A percentile compares a stretch with the other conserved stretches of the same genome.
These are phyloP conservation scores for Sebastes fasciatus DNA, from an alignment of 2,113 vertebrate species.

Conservation along the genomic window DNA sequence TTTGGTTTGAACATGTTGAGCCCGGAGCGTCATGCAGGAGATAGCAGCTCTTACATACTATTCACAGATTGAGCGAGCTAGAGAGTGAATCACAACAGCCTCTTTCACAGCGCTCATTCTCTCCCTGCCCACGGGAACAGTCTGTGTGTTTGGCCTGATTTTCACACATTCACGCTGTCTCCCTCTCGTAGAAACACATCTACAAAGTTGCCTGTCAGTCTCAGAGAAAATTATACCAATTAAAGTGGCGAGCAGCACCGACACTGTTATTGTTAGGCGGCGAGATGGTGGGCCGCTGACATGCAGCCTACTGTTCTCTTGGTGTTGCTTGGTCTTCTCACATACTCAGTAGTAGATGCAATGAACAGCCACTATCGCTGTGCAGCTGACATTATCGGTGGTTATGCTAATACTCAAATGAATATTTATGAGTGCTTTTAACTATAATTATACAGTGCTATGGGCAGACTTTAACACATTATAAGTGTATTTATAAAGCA, in stretches of 20 bases:
- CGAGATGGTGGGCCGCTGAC: conserved; percentile 47
- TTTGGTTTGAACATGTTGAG: conserved; percentile 78
- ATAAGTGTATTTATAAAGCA: too few relatives aligned
- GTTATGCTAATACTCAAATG: conserved; percentile 13
- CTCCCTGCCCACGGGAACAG: conserved; percentile 68
- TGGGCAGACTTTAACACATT: too few relatives aligned
- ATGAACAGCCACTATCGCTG: neutral
- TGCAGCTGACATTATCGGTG: conserved; percentile 3
- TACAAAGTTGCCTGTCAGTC: conserved; percentile 58
- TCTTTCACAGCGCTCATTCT: conserved; percentile 43
- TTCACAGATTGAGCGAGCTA: conserved; percentile 60
- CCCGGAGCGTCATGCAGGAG: conserved; percentile 67
- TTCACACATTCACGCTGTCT: conserved; percentile 44
- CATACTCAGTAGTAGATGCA: conserved; percentile 11
- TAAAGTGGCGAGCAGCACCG: conserved; percentile 48
- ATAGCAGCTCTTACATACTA: conserved; percentile 57
- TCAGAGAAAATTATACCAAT: conserved; percentile 49
- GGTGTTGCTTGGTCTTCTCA: conserved; percentile 37
- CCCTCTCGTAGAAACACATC: conserved; percentile 31
- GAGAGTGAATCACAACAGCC: conserved; percentile 69
- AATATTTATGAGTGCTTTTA: too few relatives aligned
- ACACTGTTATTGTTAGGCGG: conserved; percentile 40
- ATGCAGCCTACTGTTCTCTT: conserved; percentile 45
- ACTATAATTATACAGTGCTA: too few relatives aligned
- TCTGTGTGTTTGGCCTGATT: conserved; percentile 49